A percentile compares a stretch with the other conserved stretches of the same genome.
phyloP scores from a whole-genome alignment of 2,797 vertebrate species.

The Argentina silus region DNA sequence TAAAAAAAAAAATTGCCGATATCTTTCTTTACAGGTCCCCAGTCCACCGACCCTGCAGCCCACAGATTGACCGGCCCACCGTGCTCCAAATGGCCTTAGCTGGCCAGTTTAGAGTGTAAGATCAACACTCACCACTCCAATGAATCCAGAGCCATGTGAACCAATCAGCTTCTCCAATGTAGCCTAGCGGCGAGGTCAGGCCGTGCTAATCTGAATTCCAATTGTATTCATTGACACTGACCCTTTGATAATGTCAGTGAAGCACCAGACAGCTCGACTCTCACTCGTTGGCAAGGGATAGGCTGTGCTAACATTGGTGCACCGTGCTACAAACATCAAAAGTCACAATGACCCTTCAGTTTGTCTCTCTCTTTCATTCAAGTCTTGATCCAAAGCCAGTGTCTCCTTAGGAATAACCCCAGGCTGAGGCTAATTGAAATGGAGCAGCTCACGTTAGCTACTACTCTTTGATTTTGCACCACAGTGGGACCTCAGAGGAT shows the following conservation, averaged over 20 bases:
- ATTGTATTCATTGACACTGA: neutral
- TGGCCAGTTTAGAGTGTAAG: neutral
- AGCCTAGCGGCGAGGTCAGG: neutral
- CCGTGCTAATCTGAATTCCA: conserved; percentile 2
- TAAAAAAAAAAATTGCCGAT: no score
- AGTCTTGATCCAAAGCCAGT: no score
- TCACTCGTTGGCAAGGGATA: neutral
- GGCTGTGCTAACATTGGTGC: neutral
- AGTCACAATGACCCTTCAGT: neutral
- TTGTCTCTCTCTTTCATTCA: neutral
- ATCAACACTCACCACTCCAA: neutral
- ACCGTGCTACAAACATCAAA: neutral
- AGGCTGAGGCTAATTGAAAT: neutral
- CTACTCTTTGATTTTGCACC: neutral
- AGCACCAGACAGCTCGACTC: neutral
- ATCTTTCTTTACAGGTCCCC: no score
- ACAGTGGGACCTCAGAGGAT: neutral
- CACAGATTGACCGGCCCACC: no score
- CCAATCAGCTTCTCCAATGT: no score
- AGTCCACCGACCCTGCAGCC: no score
- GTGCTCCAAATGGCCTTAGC: neutral
- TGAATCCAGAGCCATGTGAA: neutral
- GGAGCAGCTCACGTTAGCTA: no score
- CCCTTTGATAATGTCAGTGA: conserved; percentile 1
- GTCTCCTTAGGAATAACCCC: no score